Evolutionary conservation across 2,113 vertebrate species (phyloP).

Genomic region (Pelvicachromis taeniatus): DNA sequence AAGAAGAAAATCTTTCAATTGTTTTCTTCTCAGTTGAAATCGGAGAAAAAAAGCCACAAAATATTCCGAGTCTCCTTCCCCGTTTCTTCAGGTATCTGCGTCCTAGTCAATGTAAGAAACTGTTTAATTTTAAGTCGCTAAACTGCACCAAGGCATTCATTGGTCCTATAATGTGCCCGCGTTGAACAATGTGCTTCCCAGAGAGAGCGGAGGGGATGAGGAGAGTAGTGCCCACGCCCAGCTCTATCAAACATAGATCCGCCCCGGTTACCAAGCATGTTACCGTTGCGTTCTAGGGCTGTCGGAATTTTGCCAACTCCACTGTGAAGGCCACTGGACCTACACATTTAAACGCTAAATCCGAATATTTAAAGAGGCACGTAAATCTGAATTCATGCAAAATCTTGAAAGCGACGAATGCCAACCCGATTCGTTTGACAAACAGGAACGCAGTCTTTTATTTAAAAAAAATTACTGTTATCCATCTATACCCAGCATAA

Average conservation of each 20-base stretch:
- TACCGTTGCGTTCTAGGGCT: constrained; percentile 3
- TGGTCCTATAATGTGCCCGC: constrained; percentile 40
- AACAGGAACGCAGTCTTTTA: background rate
- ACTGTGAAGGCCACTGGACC: background rate
- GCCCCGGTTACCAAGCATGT: constrained; percentile 59
- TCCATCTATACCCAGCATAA: background rate
- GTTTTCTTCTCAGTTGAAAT: constrained; percentile 23
- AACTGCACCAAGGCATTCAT: constrained; percentile 34
- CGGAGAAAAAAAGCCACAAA: background rate
- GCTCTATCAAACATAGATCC: constrained; percentile 58
- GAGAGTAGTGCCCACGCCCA: constrained; percentile 71
- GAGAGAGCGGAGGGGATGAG: constrained; percentile 41
- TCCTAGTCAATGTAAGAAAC: background rate
- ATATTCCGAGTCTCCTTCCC: constrained; percentile 14
- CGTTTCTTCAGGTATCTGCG: constrained; percentile 6
- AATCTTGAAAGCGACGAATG: background rate
- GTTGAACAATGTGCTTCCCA: constrained; percentile 73
- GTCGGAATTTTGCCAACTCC: background rate
- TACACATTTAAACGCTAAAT: background rate
- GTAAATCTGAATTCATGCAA: background rate
- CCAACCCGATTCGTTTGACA: background rate
- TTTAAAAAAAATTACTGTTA: background rate
- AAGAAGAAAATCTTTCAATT: constrained; percentile 45
- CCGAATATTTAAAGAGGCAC: background rate
- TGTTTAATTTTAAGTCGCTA: constrained; percentile 19